These are phyloP conservation scores for Erynnis tages DNA, from an alignment of 2,888 invertebrate species.

Conservation along the genomic window DNA sequence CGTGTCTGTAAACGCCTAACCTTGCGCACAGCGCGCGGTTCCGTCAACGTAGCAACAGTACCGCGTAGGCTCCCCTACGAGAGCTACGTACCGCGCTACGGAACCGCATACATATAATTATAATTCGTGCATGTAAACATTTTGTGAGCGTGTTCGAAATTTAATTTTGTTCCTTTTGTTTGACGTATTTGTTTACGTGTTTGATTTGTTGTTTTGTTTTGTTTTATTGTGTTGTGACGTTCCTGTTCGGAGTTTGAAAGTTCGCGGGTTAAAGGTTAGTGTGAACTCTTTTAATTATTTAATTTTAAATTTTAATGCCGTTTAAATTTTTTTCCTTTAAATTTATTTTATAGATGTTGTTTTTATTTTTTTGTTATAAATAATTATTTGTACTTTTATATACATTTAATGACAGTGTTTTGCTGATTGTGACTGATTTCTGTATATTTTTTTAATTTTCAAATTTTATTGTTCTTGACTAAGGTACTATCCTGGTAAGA, in stretches of 20 bases:
- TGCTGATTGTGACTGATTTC: no score
- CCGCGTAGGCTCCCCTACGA: constrained; percentile 39
- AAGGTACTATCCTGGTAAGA: no score
- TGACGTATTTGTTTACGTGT: constrained; percentile 1
- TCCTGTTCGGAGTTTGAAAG: constrained; percentile 4
- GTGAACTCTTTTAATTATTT: background rate
- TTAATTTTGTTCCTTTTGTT: constrained; percentile 22
- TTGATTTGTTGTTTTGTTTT: constrained; percentile 9
- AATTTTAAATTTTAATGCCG: background rate
- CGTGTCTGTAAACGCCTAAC: constrained; percentile 29
- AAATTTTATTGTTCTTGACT: no score
- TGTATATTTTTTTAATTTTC: no score
- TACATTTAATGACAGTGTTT: no score
- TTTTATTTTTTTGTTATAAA: no score
- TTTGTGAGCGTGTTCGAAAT: constrained; percentile 22
- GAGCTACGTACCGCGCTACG: constrained; percentile 39
- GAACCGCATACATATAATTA: constrained; percentile 19
- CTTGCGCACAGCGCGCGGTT: constrained; percentile 36
- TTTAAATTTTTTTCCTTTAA: background rate
- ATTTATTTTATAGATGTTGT: background rate
- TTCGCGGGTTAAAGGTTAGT: constrained; percentile 17
- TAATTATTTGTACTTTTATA: no score
- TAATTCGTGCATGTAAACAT: constrained; percentile 21
- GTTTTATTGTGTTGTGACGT: constrained; percentile 15
- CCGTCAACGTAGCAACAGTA: constrained; percentile 38